Evolutionary conservation across 37 sponge, comb jelly and placozoan genomes (phyloP).

Genomic region (Amphimedon queenslandica): DNA sequence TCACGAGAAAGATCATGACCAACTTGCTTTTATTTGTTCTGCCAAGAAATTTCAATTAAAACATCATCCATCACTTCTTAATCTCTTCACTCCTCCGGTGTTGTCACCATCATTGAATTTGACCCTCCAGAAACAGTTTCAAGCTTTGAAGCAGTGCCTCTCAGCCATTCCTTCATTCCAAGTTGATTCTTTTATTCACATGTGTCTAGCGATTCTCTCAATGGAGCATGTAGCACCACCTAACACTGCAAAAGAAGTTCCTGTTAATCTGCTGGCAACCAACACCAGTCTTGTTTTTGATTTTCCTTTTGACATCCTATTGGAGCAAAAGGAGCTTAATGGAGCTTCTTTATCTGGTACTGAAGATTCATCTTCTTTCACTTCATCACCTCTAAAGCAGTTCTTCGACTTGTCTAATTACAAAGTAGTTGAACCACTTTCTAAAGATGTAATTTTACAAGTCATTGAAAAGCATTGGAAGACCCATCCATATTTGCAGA

Average conservation of each 20-base stretch:
- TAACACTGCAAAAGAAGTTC: conserved; percentile 1
- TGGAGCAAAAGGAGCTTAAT: background rate
- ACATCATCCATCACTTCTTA: no score
- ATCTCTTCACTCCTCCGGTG: background rate
- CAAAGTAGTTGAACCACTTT: conserved; percentile 18
- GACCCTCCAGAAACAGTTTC: background rate
- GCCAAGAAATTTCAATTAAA: no score
- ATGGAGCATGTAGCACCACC: conserved; percentile 35
- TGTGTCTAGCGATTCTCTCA: conserved; percentile 31
- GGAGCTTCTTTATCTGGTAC: background rate
- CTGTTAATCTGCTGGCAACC: background rate
- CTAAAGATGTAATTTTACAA: conserved; percentile 32
- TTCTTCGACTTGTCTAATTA: conserved; percentile 9
- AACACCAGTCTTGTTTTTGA: conserved; percentile 24
- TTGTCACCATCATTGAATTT: background rate
- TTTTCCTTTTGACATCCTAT: conserved; percentile 27
- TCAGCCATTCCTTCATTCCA: background rate
- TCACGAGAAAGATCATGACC: no score
- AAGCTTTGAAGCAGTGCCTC: conserved; percentile 41
- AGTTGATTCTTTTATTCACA: conserved; percentile 4
- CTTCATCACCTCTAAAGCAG: conserved; percentile 7
- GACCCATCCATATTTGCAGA: conserved; percentile 49
- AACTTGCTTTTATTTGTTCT: no score
- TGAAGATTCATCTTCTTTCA: background rate
- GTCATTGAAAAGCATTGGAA: conserved; percentile 3